A percentile compares a stretch with the other conserved stretches of the same genome.
These are phyloP conservation scores for Hydroisotoma schaefferi DNA, from an alignment of 2,888 invertebrate species.

Conservation along the genomic window DNA sequence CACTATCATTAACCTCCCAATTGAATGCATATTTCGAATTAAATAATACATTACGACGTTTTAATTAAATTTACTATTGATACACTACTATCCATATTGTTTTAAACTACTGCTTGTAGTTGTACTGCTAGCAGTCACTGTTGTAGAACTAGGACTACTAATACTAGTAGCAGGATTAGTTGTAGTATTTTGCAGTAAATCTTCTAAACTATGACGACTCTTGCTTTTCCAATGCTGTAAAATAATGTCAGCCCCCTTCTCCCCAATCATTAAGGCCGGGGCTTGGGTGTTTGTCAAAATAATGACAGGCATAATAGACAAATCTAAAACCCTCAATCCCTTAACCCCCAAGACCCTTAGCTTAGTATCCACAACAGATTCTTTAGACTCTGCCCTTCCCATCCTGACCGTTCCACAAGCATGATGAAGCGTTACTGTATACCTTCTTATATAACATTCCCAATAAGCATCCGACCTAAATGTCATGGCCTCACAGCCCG, in stretches of 20 bases:
- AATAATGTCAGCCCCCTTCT: slow-evolving; percentile 6
- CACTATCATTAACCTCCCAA: too few species aligned
- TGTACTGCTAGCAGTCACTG: too few species aligned
- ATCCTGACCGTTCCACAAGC: slow-evolving; percentile 3
- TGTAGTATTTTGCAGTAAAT: too few species aligned
- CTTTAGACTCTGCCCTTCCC: background rate
- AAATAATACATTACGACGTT: too few species aligned
- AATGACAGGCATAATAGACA: slow-evolving; percentile 4
- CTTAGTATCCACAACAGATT: slow-evolving; percentile 3
- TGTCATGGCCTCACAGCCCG: slow-evolving; percentile 36
- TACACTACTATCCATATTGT: background rate
- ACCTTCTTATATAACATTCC: slow-evolving; percentile 39
- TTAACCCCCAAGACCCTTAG: slow-evolving; percentile 3
- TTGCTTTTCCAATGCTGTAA: background rate
- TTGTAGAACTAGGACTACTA: too few species aligned
- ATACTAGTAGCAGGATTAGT: too few species aligned
- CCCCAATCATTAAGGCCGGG: slow-evolving; percentile 7
- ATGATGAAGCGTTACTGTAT: slow-evolving; percentile 39
- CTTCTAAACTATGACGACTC: too few species aligned
- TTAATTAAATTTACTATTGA: too few species aligned
- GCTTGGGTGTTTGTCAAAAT: slow-evolving; percentile 7
- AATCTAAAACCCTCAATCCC: slow-evolving; percentile 4
- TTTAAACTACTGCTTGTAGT: background rate
- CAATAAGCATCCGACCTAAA: slow-evolving; percentile 37
- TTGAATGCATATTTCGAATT: too few species aligned